These are phyloP conservation scores for Furnarius figulus DNA, from an alignment of 2,113 vertebrate species.

Conservation along the genomic window DNA sequence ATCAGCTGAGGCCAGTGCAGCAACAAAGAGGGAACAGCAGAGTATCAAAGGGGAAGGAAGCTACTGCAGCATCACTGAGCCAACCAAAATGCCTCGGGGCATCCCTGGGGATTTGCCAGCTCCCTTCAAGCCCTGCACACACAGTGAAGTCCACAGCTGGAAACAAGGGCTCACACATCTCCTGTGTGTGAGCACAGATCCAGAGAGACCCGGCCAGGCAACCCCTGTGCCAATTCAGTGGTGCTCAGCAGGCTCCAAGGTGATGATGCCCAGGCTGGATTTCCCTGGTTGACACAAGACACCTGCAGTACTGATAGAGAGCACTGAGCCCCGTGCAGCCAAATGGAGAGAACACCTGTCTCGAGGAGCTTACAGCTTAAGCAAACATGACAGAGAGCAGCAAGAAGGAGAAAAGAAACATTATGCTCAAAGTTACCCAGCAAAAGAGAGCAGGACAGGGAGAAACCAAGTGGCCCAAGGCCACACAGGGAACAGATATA, in stretches of 20 bases:
- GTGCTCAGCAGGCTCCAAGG: background rate
- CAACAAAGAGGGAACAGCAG: background rate
- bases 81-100: background rate
- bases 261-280: background rate
- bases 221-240: fast-evolving
- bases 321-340: background rate
- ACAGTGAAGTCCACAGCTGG: background rate
- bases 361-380: background rate
- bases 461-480: background rate
- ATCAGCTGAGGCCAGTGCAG: background rate
- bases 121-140: background rate
- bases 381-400: background rate
- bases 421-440: background rate
- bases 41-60: background rate
- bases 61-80: background rate
- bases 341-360: background rate
- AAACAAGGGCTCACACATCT: background rate
- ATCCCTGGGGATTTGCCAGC: background rate
- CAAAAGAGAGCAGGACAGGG: background rate
- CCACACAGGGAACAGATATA: no score
- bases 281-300: background rate
- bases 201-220: background rate
- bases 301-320: background rate
- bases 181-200: fast-evolving
- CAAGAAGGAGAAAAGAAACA: background rate